Percentiles rank a stretch among this genome's conserved stretches.
phyloP scores from a whole-genome alignment of 2,888 invertebrate genomes.

The Pocota personata region DNA sequence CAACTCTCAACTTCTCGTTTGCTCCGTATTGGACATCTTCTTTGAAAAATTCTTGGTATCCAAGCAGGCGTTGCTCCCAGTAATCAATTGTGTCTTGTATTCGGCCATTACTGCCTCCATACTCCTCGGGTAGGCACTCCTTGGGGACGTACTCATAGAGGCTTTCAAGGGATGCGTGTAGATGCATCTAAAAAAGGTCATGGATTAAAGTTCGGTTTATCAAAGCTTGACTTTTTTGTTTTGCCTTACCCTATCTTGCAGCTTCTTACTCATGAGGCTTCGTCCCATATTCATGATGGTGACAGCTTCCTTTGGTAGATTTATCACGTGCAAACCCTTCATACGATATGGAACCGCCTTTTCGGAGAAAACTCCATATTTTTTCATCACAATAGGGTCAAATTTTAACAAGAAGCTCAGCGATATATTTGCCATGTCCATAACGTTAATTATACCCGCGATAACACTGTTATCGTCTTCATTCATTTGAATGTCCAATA shows the following conservation, averaged over 20 bases:
- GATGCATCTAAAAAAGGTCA: too few species aligned
- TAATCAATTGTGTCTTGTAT: slow-evolving; percentile 77
- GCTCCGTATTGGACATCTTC: slow-evolving; percentile 78
- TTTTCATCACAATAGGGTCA: slow-evolving; percentile 84
- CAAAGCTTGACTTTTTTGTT: too few species aligned
- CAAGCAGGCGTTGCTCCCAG: slow-evolving; percentile 75
- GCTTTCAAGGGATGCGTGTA: slow-evolving; percentile 76
- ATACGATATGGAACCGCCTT: slow-evolving; percentile 85
- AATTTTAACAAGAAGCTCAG: slow-evolving; percentile 83
- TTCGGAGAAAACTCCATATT: slow-evolving; percentile 83
- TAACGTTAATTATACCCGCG: slow-evolving; percentile 82
- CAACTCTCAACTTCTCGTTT: slow-evolving; percentile 77
- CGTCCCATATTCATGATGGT: slow-evolving; percentile 84
- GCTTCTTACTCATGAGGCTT: slow-evolving; percentile 85
- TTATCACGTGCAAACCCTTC: slow-evolving; percentile 85
- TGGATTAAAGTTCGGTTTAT: too few species aligned
- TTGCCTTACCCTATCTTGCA: slow-evolving; percentile 85
- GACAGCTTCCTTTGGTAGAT: slow-evolving; percentile 83
- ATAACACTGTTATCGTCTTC: slow-evolving; percentile 85
- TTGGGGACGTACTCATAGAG: slow-evolving; percentile 84
- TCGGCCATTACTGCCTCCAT: slow-evolving; percentile 85
- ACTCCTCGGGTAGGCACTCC: slow-evolving; percentile 86
- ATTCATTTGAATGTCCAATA: slow-evolving; percentile 84
- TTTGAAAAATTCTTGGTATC: slow-evolving; percentile 75
- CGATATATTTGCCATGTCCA: slow-evolving; percentile 84